Base-by-base conservation (phyloP, 2,113 vertebrate species). In the Colistium nudipinnis region DNA sequence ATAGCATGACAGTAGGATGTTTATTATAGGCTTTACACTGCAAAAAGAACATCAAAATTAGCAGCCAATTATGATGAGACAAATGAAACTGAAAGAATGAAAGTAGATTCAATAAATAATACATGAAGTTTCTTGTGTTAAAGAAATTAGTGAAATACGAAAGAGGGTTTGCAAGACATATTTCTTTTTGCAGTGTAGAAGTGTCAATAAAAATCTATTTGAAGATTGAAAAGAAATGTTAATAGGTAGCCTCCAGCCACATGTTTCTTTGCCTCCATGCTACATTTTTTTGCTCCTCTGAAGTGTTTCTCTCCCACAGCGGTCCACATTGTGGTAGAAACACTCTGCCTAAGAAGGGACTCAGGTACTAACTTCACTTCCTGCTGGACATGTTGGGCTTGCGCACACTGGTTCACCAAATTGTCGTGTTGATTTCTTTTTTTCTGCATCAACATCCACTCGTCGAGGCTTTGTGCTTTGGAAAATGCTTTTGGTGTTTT, bases 331-430 rank as follows among this genome's bases (percentile, higher is more conserved):
- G 96, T 95, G 95, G 97, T 94, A 97, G 97, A 95, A 98, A 97
- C 94, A 99, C 96, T 93, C 96, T 99, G 93, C 96, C 97, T 94
- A 99, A 96, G 91, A 98, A 96, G 90, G 96, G 97, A 94, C 93
- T 98, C 95, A 98, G 96, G 97, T 98, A 97, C 94, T 89, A 89
- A 93, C 81, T 22, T 56, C 66, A 59, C 68, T 49, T 49, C 69
- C 69, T 44, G 56, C 62, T 45, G 72, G 57, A 90, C 70, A 65
- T 24, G 4, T 66, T 67, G 82, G 69, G 81, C 84, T 86, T 55
- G 62, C 49, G 63, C 72, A 52, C 68, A 30, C 54, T 17, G 39
- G 39, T 69, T 84, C 51, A 75, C 53, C 68, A 73, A 73, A 56
- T 35, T 77, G 63, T 80, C 53, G 22, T 44, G 28, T 61, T 20